Conservation (phyloP, 2,888 invertebrate species). For the Nephrotoma appendiculata region DNA sequence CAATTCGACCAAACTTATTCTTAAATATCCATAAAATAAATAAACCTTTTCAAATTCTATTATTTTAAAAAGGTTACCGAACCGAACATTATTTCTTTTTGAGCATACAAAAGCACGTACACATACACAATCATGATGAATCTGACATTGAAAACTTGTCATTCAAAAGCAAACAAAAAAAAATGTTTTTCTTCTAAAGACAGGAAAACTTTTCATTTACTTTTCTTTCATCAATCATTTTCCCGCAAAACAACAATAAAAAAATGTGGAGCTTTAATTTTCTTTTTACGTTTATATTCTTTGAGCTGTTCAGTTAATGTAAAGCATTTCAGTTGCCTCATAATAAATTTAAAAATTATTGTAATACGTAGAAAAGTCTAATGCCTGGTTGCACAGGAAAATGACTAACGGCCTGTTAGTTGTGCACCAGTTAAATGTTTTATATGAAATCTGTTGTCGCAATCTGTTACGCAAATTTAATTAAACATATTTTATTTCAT, state of each 20-base stretch:
- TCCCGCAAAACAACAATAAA: neutral
- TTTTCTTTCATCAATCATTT: neutral
- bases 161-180: neutral
- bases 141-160: neutral
- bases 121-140: neutral
- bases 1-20: neutral
- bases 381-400: too few species aligned
- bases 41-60: neutral
- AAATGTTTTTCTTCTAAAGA: neutral
- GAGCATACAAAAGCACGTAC: neutral
- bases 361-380: neutral
- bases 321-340: neutral
- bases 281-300: neutral
- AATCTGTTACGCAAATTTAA: too few species aligned
- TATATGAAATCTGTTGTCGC: too few species aligned
- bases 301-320: neutral
- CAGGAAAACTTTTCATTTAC: neutral
- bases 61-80: neutral
- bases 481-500: too few species aligned
- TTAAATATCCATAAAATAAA: neutral
- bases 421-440: too few species aligned
- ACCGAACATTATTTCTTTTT: neutral
- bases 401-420: too few species aligned
- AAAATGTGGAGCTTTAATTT: neutral
- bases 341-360: neutral